These are phyloP conservation scores for Apis dorsata DNA, from an alignment of 1,140 invertebrate genomes.

Conservation along the genomic window DNA sequence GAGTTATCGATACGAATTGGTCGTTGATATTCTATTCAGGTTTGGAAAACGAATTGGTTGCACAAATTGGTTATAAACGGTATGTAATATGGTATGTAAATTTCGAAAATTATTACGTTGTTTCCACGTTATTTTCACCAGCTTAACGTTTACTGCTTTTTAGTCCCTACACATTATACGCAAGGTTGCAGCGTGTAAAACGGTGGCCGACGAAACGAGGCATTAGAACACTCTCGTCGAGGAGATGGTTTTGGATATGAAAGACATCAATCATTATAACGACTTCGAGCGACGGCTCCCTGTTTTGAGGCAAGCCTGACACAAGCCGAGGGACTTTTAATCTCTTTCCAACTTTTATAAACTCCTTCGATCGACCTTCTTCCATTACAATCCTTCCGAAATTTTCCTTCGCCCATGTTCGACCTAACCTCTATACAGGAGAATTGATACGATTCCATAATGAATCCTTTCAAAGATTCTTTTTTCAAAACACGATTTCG, in stretches of 20 bases:
- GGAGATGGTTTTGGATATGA: slow-evolving; percentile 50
- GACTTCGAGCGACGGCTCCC: slow-evolving; percentile 29
- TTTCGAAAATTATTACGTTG: neutral
- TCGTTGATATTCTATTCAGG: too few species aligned
- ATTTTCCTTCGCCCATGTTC: neutral
- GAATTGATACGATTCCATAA: too few species aligned
- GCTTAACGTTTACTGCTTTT: neutral
- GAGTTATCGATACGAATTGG: too few species aligned
- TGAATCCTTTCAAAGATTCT: too few species aligned
- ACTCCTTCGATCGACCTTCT: slow-evolving; percentile 27
- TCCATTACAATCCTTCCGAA: neutral
- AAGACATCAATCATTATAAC: slow-evolving; percentile 56
- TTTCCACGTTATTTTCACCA: slow-evolving; percentile 3
- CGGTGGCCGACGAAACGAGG: slow-evolving; percentile 35
- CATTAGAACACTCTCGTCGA: slow-evolving; percentile 40
- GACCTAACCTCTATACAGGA: too few species aligned
- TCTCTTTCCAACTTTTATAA: slow-evolving; percentile 53
- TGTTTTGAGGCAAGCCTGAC: slow-evolving; percentile 45
- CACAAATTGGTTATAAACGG: neutral
- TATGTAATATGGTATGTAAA: neutral
- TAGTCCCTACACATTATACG: slow-evolving; percentile 1
- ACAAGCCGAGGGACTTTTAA: slow-evolving; percentile 43
- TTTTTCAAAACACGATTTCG: too few species aligned
- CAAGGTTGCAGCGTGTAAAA: slow-evolving; percentile 36
- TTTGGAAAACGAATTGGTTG: neutral